Evolutionary conservation across 1,140 invertebrate species (phyloP).

Genomic region (Adoxophyes honmai): DNA sequence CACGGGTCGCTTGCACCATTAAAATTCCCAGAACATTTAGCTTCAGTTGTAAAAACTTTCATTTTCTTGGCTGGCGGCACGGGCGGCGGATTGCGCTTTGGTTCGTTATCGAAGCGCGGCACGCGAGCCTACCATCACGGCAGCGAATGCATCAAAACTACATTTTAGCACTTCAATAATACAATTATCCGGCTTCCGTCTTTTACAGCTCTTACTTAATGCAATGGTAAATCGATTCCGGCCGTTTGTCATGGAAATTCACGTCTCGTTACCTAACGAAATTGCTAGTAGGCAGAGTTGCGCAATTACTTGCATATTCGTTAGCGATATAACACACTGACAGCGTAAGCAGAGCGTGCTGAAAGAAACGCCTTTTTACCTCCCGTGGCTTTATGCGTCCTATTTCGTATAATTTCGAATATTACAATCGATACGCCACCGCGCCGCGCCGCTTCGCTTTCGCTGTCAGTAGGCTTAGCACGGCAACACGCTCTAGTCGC

Average conservation of each 20-base stretch:
- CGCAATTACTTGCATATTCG: too few relatives aligned
- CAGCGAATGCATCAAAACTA: conserved; percentile 56
- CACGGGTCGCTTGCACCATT: not conserved
- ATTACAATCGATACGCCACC: too few relatives aligned
- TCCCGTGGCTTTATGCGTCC: too few relatives aligned
- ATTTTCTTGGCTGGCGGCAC: not conserved
- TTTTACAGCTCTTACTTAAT: conserved; percentile 15
- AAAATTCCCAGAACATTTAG: conserved; percentile 4
- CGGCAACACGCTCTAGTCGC: too few relatives aligned
- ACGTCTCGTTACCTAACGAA: too few relatives aligned
- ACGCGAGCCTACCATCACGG: conserved; percentile 62
- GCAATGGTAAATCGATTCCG: conserved; percentile 21
- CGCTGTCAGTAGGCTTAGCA: too few relatives aligned
- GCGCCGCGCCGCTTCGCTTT: too few relatives aligned
- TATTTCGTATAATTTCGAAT: too few relatives aligned
- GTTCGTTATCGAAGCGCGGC: conserved; percentile 55
- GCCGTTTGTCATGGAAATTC: conserved; percentile 9
- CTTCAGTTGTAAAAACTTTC: not conserved
- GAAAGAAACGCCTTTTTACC: too few relatives aligned
- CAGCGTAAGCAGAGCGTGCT: too few relatives aligned
- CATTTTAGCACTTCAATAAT: conserved; percentile 55
- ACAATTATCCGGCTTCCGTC: conserved; percentile 25
- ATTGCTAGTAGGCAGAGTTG: too few relatives aligned
- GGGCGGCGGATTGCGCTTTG: conserved; percentile 37
- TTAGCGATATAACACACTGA: too few relatives aligned